Evolutionary conservation across 2,797 vertebrate genomes (phyloP).

Genomic region (Hemibagrus guttatus): DNA sequence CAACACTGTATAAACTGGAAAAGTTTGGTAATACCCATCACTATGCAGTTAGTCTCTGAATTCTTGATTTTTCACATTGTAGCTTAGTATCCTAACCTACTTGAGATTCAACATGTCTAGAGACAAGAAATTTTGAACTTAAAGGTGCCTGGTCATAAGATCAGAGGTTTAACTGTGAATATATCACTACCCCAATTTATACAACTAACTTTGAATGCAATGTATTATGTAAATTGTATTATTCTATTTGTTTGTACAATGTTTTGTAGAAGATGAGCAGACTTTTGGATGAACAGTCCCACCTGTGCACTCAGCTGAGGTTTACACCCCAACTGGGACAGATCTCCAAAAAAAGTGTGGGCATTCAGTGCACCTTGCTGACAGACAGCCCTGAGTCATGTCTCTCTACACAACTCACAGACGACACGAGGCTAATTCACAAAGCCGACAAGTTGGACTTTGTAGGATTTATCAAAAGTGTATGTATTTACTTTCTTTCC

Average conservation of each 20-base stretch:
- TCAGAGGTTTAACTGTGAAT: background rate
- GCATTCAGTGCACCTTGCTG: slow-evolving; percentile 65
- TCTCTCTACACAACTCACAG: slow-evolving; percentile 26
- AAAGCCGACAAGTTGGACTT: slow-evolving; percentile 67
- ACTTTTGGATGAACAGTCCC: slow-evolving; percentile 73
- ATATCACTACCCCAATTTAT: background rate
- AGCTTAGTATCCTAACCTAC: background rate
- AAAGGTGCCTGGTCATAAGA: background rate
- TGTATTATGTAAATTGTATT: background rate
- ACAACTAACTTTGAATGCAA: background rate
- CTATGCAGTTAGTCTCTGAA: background rate
- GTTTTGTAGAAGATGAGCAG: slow-evolving; percentile 69
- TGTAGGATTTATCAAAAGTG: slow-evolving; percentile 67
- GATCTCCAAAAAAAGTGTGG: slow-evolving; percentile 58
- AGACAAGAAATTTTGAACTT: background rate
- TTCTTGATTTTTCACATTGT: background rate
- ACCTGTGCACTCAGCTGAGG: slow-evolving; percentile 69
- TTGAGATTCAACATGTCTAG: background rate
- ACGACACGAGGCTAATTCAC: slow-evolving; percentile 35
- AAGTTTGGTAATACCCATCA: background rate
- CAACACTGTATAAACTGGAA: background rate
- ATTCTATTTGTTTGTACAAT: slow-evolving; percentile 23
- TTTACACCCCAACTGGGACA: slow-evolving; percentile 42
- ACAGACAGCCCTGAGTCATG: slow-evolving; percentile 20
- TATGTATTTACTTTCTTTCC: slow-evolving; percentile 47